Conservation (phyloP, 2,888 invertebrate genomes). For the Boloria selene region DNA sequence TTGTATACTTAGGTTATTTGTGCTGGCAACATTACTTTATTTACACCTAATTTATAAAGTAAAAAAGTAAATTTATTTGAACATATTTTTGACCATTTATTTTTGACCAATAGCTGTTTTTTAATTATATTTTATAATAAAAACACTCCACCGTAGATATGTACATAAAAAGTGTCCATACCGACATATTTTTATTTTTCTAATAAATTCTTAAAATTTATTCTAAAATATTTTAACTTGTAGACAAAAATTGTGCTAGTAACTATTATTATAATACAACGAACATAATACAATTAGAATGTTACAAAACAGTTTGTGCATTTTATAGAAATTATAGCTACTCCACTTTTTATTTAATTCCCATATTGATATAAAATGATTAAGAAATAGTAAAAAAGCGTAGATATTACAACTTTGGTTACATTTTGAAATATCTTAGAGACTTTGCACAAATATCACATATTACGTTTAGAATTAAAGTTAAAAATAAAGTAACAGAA, state of each 20-base stretch:
- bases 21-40: too few relatives aligned
- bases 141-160: too few relatives aligned
- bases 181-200: slow-evolving; percentile 3
- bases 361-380: too few relatives aligned
- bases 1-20: too few relatives aligned
- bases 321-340: too few relatives aligned
- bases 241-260: slow-evolving; percentile 17
- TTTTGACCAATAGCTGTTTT: too few relatives aligned
- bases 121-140: too few relatives aligned
- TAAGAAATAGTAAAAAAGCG: background rate
- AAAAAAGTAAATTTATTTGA: too few relatives aligned
- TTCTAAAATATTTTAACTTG: slow-evolving; percentile 12
- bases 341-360: too few relatives aligned
- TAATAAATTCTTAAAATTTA: slow-evolving; percentile 13
- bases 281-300: too few relatives aligned
- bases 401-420: background rate
- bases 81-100: too few relatives aligned
- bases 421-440: background rate
- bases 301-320: slow-evolving; percentile 4
- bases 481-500: slow-evolving; percentile 5
- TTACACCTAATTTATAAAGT: too few relatives aligned
- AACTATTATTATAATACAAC: background rate
- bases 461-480: slow-evolving; percentile 11
- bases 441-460: slow-evolving; percentile 13
- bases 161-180: background rate